Base-by-base conservation (phyloP, 2,888 invertebrate genomes). In the Callyntrura sp. region DNA sequence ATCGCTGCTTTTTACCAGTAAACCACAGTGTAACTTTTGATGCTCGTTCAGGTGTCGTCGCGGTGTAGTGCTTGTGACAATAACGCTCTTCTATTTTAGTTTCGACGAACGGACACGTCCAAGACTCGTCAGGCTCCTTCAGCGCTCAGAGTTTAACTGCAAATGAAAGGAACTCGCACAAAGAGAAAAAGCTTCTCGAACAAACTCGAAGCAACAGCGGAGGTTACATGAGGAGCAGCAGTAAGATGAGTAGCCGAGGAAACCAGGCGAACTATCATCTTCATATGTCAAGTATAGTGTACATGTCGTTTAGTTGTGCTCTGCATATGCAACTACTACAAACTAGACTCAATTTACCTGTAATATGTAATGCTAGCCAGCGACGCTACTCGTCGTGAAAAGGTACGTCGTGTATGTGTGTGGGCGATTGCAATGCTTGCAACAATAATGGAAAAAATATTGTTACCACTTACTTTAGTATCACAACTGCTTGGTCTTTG, bases 171-270 rank as follows among this genome's bases (percentile, higher is more conserved):
- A 60, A n/a, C 28, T 51, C 35, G 85, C 23, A 11, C 43, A 17
- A 6, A 70, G 35, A 25, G 28, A 25, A 57, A 85, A 85, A 85
- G 70, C 70, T 87, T 87, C 87, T 87, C 87, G 87, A 87, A 87
- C 87, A 68, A 86, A 86, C 68, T 86, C 79, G 23, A 86, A 87
- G 57, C 87, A 68, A 17, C 48, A 79, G 12, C 45, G 60, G n/a
- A 20, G 55, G 51, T 28, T 55, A 23, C 8, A 14, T 45, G 17
- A 73, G 3, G n/a, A 25, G 25, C 0, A 28, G 35, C 6, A 14
- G 23, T 11, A 28, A 45, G 23, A 65, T 28, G 81, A 70, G 14
- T 11, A 12, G 81, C 0, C 14, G 43, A 81, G 51, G 28, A 57
- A 55, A 60, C 70, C 70, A 81, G 68, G 55, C 68, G 48, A 55